Evolutionary conservation across 2,113 vertebrate species (phyloP).

Genomic region (Lethenteron reissneri): DNA sequence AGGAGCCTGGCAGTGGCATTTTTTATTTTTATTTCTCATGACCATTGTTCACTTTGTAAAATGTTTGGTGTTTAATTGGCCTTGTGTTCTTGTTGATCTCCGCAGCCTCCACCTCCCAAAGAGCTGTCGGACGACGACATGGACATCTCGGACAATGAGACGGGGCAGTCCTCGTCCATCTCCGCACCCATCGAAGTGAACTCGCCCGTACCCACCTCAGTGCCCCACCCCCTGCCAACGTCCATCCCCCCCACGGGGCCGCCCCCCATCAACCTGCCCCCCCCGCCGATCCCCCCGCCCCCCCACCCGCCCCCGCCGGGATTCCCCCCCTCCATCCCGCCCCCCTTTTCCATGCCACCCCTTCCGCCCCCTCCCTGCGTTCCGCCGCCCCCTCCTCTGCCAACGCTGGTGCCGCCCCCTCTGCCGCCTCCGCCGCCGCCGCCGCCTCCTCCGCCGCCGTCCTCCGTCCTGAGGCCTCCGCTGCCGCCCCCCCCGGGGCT

Average conservation of each 20-base stretch:
- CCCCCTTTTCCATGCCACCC: conserved; percentile 21
- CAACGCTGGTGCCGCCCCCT: conserved; percentile 30
- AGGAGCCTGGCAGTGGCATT: no score
- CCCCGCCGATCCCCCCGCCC: conserved; percentile 31
- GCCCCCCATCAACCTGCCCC: conserved; percentile 15
- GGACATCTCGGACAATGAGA: conserved; percentile 93
- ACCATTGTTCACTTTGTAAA: no score
- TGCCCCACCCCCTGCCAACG: conserved; percentile 32
- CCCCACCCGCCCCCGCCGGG: conserved; percentile 43
- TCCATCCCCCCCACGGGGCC: conserved; percentile 39
- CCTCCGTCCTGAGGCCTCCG: conserved; percentile 22
- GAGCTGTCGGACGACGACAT: conserved; percentile 74
- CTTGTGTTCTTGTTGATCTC: no score
- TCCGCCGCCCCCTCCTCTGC: conserved; percentile 22
- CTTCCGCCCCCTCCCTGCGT: conserved; percentile 32
- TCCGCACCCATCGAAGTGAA: conserved; percentile 69
- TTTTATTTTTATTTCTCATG: no score
- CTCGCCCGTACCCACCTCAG: conserved; percentile 38
- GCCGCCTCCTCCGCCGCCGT: conserved; percentile 29
- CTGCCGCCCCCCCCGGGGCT: conserved; percentile 27
- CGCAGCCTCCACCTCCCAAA: no score
- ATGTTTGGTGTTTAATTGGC: no score
- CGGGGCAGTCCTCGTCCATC: conserved; percentile 49
- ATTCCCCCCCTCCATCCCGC: conserved; percentile 38
- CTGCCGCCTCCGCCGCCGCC: conserved; percentile 24